Conservation (phyloP, 2,797 vertebrate species). For the Galago senegalensis region DNA sequence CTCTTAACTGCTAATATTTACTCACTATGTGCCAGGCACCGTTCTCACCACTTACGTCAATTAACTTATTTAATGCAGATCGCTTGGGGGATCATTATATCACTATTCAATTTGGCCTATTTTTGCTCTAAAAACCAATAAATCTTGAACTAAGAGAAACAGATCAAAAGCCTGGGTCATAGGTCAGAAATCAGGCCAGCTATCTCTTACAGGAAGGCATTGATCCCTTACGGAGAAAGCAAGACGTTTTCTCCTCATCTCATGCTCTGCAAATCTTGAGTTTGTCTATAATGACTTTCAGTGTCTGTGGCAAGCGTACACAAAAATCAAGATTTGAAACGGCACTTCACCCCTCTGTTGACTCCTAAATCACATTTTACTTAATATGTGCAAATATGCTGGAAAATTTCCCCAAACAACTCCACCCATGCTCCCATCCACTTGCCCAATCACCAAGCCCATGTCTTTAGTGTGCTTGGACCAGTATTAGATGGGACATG, state of each 20-base stretch:
- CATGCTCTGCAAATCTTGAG: background rate
- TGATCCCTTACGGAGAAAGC: background rate
- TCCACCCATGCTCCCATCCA: background rate
- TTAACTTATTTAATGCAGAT: background rate
- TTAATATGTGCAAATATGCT: constrained; percentile 16
- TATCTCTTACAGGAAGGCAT: background rate
- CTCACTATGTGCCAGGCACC: background rate
- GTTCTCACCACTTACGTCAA: background rate
- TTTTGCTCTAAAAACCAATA: background rate
- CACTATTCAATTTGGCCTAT: background rate
- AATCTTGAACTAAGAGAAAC: constrained; percentile 23
- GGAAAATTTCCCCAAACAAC: background rate
- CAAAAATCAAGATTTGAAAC: background rate
- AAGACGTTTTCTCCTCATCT: background rate
- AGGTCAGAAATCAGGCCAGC: constrained; percentile 1
- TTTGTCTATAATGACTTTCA: background rate
- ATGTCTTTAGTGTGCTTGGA: background rate
- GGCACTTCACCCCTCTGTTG: background rate
- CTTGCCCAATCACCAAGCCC: background rate
- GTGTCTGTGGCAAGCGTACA: background rate
- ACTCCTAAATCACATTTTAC: constrained; percentile 6
- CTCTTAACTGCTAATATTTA: background rate
- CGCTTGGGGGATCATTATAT: background rate
- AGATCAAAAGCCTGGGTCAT: background rate
- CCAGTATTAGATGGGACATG: background rate